These are phyloP conservation scores for Stegana nigrithorax DNA, from an alignment of 2,888 invertebrate species.

Conservation along the genomic window DNA sequence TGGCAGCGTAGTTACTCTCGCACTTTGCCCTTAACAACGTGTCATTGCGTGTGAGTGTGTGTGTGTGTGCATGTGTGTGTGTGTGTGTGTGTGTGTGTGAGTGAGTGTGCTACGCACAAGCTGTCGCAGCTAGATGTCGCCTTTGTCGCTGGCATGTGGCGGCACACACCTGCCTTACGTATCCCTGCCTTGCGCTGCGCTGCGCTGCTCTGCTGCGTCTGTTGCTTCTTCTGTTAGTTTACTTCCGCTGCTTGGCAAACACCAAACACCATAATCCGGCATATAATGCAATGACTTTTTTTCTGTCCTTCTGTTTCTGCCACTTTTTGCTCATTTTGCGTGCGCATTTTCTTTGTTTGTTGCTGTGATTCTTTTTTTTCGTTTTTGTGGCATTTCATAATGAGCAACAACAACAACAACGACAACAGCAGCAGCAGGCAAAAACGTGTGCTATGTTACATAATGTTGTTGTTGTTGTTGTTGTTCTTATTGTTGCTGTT, in stretches of 20 bases:
- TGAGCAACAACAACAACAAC: not conserved
- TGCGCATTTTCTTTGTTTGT: not conserved
- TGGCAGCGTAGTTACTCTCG: too few relatives aligned
- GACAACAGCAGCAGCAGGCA: not conserved
- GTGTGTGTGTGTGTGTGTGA: too few relatives aligned
- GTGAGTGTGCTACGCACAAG: not conserved
- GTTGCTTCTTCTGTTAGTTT: conserved; percentile 5
- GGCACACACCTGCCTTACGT: conserved; percentile 16
- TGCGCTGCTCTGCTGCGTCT: conserved; percentile 9
- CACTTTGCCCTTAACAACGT: too few relatives aligned
- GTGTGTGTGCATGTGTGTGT: too few relatives aligned
- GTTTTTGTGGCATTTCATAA: conserved; percentile 1
- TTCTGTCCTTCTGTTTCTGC: not conserved
- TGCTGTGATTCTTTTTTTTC: not conserved
- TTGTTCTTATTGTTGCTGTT: not conserved
- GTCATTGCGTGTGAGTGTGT: too few relatives aligned
- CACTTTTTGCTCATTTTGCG: not conserved
- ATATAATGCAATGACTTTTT: not conserved
- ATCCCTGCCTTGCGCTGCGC: conserved; percentile 42
- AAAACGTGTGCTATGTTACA: not conserved
- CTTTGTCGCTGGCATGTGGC: not conserved
- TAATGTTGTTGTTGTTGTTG: not conserved
- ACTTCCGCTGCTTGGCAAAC: conserved; percentile 13
- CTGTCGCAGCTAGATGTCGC: conserved; percentile 1
- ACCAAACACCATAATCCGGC: conserved; percentile 10